Percentiles rank a stretch among this genome's conserved stretches.
Conservation (phyloP, 2,113 vertebrate species). For the Alosa alosa region DNA sequence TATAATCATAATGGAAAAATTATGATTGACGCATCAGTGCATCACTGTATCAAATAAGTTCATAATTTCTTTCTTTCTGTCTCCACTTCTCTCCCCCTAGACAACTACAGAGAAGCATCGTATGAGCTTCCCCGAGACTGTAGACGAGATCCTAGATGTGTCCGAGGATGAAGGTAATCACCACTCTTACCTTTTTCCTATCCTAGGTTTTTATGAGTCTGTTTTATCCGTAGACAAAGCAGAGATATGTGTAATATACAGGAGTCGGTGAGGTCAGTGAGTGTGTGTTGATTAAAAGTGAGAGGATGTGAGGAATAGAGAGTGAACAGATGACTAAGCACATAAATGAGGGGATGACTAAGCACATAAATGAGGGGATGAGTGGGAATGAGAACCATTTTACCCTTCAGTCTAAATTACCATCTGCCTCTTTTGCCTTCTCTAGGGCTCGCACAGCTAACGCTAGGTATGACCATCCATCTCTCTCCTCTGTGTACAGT, state of each 20-base stretch:
- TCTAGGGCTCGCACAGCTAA: slow-evolving; percentile 76
- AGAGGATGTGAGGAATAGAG: neutral
- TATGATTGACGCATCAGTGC: neutral
- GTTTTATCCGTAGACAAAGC: neutral
- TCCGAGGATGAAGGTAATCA: slow-evolving; percentile 95
- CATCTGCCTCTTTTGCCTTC: slow-evolving; percentile 30
- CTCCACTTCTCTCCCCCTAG: slow-evolving; percentile 46
- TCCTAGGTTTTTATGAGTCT: neutral
- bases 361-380: neutral
- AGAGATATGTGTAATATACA: neutral
- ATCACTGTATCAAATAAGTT: neutral
- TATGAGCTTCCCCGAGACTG: slow-evolving; percentile 96
- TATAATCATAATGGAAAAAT: neutral
- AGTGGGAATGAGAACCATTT: neutral
- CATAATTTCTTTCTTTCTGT: neutral
- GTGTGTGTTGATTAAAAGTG: neutral
- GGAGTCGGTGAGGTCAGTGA: neutral
- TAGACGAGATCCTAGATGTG: slow-evolving; percentile 94
- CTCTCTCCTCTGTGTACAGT: slow-evolving; percentile 64
- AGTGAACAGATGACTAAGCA: too few species aligned
- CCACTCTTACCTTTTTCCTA: neutral
- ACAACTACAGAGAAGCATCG: slow-evolving; percentile 86
- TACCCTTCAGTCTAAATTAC: neutral
- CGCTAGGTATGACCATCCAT: slow-evolving; percentile 75
- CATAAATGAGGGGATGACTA: neutral